Evolutionary conservation across 1,140 invertebrate genomes (phyloP), one percentile per base, ranked within the genome.

Genomic region (Phymastichus coffea): DNA sequence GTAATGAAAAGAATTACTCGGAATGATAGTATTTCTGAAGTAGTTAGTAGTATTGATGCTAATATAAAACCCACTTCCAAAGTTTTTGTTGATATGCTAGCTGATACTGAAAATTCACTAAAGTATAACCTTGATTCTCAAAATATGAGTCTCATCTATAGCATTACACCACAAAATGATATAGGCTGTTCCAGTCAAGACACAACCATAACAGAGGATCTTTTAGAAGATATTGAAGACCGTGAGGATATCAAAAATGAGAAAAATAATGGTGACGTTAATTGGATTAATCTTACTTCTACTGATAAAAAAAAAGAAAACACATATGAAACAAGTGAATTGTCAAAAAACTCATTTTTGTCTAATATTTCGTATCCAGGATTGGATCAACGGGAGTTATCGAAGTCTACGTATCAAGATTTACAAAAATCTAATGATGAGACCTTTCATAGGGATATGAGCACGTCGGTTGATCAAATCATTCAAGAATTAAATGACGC

Each of bases 121-220:
- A 76, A 78, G 22, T 80, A 78, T 23, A 74, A 67, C 53, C 53
- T 80, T 4, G 66, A 73, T 52, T 61, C 70, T 1, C 47, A 61
- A 2, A 70, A 73, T 8, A 74, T 79, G 70, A 73, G 49, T 48
- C 41, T 67, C 6, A 69, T 78, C 38, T 80, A 80, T 25, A 79
- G 77, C 19, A 52, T 80, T 1, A 74, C 74, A 0, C 75, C 76
- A 2, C 62, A 66, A 6, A 54, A 54, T 8, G 56, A 62, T n/a
- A n/a, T 64, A 1, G 33, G 58, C 9, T 15, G 52, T 37, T 61
- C 53, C 9, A 64, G 63, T 49, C 61, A 57, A 54, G 44, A 64
- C 38, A 64, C 63, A 9, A 61, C 63, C 2, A 53, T 60, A 8
- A 38, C 41, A 6, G 57, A 56, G 38, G 51, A 54, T 54, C 47